phyloP scores from a whole-genome alignment of 1,140 invertebrate genomes.

The Drosophila asahinai region DNA sequence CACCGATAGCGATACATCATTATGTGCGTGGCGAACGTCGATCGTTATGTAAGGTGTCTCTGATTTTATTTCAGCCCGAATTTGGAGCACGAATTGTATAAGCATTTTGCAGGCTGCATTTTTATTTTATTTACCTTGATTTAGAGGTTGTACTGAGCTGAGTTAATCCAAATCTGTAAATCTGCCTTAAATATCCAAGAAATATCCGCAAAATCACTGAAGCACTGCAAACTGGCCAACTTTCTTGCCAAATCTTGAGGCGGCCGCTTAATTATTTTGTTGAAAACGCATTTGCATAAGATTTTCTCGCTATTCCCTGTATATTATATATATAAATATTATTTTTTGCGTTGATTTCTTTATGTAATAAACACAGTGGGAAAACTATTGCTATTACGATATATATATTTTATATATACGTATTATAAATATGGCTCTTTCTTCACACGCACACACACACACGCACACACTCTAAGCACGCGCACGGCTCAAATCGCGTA shows the following conservation, averaged over 20 bases:
- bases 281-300: constrained; percentile 56
- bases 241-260: constrained; percentile 55
- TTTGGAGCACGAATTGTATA: constrained; percentile 65
- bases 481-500: constrained; percentile 60
- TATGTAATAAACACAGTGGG: constrained; percentile 68
- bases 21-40: constrained; percentile 54
- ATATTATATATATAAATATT: constrained; percentile 9
- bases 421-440: constrained; percentile 76
- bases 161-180: constrained; percentile 41
- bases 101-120: constrained; percentile 42
- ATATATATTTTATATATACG: constrained; percentile 39
- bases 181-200: constrained; percentile 20
- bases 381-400: constrained; percentile 64
- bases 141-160: constrained; percentile 48
- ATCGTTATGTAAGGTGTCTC: constrained; percentile 45
- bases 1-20: constrained; percentile 63
- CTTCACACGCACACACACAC: constrained; percentile 69
- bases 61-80: constrained; percentile 23
- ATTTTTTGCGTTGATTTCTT: constrained; percentile 38
- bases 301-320: constrained; percentile 31
- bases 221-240: constrained; percentile 42
- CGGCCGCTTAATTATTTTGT: constrained; percentile 54
- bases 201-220: constrained; percentile 26
- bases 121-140: constrained; percentile 23
- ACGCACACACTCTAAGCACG: constrained; percentile 19